Evolutionary conservation across 2,113 vertebrate species (phyloP).

Genomic region (Strix aluco): DNA sequence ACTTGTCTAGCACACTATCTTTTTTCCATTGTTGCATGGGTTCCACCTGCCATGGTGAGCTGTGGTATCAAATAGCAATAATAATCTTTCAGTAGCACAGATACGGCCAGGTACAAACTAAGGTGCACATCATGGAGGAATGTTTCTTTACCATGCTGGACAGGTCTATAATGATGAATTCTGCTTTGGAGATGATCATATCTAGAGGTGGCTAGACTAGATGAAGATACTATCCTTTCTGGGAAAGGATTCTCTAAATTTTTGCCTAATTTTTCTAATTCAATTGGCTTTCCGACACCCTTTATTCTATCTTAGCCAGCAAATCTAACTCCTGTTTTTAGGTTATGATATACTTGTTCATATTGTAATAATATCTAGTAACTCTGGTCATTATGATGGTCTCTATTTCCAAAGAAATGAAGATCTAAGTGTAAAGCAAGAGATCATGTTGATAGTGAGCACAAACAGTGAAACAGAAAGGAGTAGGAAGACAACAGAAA

Average conservation of each 20-base stretch:
- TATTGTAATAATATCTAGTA: background rate
- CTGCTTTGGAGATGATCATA: background rate
- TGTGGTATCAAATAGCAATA: background rate
- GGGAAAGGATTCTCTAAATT: background rate
- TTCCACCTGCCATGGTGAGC: background rate
- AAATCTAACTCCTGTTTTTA: background rate
- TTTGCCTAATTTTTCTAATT: background rate
- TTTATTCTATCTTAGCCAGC: background rate
- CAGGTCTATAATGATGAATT: background rate
- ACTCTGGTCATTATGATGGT: background rate
- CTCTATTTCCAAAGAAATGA: background rate
- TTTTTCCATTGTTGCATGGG: background rate
- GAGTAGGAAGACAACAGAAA: background rate
- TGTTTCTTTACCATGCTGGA: background rate
- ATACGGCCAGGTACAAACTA: background rate
- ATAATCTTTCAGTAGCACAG: background rate
- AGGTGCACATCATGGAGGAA: background rate
- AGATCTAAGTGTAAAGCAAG: background rate
- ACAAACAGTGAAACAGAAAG: background rate
- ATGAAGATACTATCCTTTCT: background rate
- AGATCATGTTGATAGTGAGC: background rate
- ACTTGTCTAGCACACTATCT: background rate
- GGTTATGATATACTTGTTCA: background rate
- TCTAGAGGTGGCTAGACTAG: background rate
- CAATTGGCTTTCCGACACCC: background rate